Evolutionary conservation across 1,140 invertebrate genomes (phyloP).

Genomic region (Lasaia peninsularis): DNA sequence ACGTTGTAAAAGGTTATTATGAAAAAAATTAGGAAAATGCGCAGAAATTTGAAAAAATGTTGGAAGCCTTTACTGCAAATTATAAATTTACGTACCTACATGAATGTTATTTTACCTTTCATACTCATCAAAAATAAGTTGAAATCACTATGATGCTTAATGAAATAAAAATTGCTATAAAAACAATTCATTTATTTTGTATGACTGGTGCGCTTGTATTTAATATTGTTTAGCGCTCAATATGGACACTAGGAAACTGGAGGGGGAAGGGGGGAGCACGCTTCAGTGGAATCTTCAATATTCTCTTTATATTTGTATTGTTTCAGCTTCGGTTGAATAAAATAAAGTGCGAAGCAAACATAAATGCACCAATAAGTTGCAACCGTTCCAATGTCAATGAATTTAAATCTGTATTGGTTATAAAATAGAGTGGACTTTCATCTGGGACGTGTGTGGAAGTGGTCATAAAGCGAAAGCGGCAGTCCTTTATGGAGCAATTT

Average conservation of each 20-base stretch:
- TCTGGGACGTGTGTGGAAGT: not conserved
- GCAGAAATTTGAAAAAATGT: too few species aligned
- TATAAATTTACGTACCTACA: too few species aligned
- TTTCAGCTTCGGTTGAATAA: slow-evolving; percentile 20
- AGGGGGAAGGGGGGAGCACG: not conserved
- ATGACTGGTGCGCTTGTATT: too few species aligned
- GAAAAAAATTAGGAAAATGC: too few species aligned
- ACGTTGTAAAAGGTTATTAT: too few species aligned
- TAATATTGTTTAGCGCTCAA: not conserved
- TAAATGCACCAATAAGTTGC: slow-evolving; percentile 21
- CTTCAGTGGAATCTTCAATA: slow-evolving; percentile 18
- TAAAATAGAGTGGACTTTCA: not conserved
- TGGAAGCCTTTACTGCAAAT: too few species aligned
- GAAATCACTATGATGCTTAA: too few species aligned
- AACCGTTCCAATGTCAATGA: not conserved
- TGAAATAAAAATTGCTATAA: too few species aligned
- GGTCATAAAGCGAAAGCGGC: slow-evolving; percentile 16
- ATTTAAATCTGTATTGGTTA: not conserved
- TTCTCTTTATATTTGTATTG: slow-evolving; percentile 23
- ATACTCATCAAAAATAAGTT: too few species aligned
- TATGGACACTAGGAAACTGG: not conserved
- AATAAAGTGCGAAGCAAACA: slow-evolving; percentile 19
- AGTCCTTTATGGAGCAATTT: slow-evolving; percentile 28
- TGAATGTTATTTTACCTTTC: too few species aligned
- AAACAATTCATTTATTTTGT: too few species aligned